phyloP scores from a whole-genome alignment of 2,113 vertebrate species.

The Anoplopoma fimbria region DNA sequence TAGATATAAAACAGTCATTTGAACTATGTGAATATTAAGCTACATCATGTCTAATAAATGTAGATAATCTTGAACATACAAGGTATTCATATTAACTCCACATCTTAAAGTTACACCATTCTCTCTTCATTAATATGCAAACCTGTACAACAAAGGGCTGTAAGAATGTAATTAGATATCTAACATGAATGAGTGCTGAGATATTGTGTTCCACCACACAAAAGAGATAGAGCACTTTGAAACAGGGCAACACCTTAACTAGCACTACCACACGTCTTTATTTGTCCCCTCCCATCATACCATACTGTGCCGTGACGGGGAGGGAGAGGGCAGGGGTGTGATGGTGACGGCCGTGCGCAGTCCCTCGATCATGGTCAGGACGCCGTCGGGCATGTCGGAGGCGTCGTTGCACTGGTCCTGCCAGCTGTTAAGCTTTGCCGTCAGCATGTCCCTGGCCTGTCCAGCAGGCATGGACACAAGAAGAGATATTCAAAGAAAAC shows the following conservation, averaged over 20 bases:
- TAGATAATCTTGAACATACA: neutral
- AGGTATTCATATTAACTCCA: neutral
- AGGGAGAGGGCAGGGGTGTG: conserved; percentile 91
- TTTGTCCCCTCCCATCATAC: conserved; percentile 76
- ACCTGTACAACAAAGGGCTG: neutral
- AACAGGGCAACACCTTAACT: neutral
- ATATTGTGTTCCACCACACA: neutral
- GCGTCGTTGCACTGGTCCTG: conserved; percentile 93
- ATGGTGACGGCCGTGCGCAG: conserved; percentile 84
- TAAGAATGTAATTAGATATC: neutral
- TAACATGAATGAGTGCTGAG: neutral
- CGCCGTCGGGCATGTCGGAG: conserved; percentile 89
- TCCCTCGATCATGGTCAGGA: conserved; percentile 91
- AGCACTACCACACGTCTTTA: neutral
- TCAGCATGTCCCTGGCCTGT: conserved; percentile 81
- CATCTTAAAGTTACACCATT: neutral
- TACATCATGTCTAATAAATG: neutral
- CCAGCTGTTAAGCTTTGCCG: conserved; percentile 89
- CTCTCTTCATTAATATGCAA: neutral
- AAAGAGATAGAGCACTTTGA: neutral
- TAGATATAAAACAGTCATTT: neutral
- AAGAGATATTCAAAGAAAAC: conserved; percentile 40
- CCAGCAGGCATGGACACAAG: neutral
- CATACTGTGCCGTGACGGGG: conserved; percentile 85
- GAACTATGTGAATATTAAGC: neutral